Evolutionary conservation across 2,888 invertebrate species (phyloP).

Genomic region (Philonicus albiceps): DNA sequence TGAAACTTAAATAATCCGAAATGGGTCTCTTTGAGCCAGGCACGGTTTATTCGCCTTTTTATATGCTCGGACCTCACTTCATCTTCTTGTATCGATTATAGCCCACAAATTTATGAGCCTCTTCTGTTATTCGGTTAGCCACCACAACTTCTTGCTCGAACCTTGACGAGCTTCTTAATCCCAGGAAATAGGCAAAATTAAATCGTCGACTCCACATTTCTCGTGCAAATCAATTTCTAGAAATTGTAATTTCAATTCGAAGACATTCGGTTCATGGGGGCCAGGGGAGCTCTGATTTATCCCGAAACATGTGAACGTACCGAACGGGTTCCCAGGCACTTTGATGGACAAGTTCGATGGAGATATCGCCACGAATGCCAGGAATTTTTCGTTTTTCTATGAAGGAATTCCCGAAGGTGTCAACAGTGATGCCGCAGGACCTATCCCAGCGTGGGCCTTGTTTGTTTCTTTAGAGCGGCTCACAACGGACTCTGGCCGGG

Average conservation of each 20-base stretch:
- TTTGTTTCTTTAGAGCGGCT: neutral
- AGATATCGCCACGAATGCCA: constrained; percentile 6
- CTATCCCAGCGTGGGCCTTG: neutral
- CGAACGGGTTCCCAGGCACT: neutral
- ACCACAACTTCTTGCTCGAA: neutral
- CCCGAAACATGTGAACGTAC: neutral
- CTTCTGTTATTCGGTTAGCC: constrained; percentile 2
- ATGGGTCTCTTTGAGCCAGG: neutral
- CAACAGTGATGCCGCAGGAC: constrained; percentile 1
- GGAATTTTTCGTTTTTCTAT: neutral
- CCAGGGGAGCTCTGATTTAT: neutral
- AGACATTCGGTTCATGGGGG: neutral
- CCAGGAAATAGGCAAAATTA: constrained; percentile 11
- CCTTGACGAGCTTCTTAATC: neutral
- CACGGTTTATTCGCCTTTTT: neutral
- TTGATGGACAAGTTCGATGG: constrained; percentile 9
- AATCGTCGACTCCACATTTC: neutral
- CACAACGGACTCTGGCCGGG: neutral
- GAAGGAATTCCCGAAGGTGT: constrained; percentile 21
- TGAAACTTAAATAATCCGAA: neutral
- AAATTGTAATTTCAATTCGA: neutral
- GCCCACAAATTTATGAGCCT: constrained; percentile 17
- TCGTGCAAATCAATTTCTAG: neutral
- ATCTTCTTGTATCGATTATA: constrained; percentile 22
- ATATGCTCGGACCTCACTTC: constrained; percentile 3